A percentile compares a stretch with the other conserved stretches of the same genome.
phyloP scores from a whole-genome alignment of 1,140 invertebrate species.

The Ridgeia piscesae region DNA sequence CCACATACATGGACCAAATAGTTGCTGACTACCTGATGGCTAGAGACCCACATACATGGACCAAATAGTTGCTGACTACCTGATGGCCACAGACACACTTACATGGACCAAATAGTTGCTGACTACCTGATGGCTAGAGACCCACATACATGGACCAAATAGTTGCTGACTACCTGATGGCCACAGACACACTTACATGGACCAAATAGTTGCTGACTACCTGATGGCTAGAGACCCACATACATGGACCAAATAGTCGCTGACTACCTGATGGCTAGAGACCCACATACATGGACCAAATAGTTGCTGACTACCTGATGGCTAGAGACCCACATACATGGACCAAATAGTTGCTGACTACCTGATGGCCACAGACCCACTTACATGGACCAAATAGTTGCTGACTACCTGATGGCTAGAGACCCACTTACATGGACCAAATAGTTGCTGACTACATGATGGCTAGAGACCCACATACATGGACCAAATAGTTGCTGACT shows the following conservation, averaged over 20 bases:
- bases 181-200: neutral
- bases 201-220: neutral
- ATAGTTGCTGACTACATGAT: neutral
- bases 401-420: neutral
- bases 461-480: neutral
- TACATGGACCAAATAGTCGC: neutral
- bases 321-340: neutral
- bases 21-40: neutral
- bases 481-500: neutral
- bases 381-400: no score
- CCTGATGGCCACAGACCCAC: neutral
- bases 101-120: neutral
- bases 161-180: neutral
- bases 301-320: neutral
- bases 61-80: neutral
- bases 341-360: neutral
- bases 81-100: neutral
- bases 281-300: slow-evolving; percentile 64
- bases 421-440: neutral
- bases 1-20: neutral
- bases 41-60: neutral
- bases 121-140: neutral
- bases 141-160: neutral
- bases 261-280: slow-evolving; percentile 84
- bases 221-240: neutral